Evolutionary conservation across 2,888 invertebrate species (phyloP).

Genomic region (Epistrophella euchroma): DNA sequence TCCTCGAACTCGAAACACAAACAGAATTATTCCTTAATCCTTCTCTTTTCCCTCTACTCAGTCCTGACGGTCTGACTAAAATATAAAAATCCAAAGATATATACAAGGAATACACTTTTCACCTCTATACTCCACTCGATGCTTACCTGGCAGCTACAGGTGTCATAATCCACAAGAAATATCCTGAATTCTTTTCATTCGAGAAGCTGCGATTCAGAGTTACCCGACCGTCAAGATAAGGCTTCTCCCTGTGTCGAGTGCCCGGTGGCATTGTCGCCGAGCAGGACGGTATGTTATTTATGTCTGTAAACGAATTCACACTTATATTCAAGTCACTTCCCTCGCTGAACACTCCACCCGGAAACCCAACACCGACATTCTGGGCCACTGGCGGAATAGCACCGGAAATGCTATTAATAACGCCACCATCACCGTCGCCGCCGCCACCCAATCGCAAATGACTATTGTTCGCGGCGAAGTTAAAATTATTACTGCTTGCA

Average conservation of each 20-base stretch:
- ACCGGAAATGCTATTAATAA: constrained; percentile 82
- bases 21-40: constrained; percentile 74
- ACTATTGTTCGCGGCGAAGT: constrained; percentile 77
- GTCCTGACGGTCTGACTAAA: neutral
- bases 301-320: constrained; percentile 78
- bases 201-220: constrained; percentile 56
- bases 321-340: constrained; percentile 79
- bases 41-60: neutral
- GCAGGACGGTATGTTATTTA: constrained; percentile 77
- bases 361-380: constrained; percentile 65
- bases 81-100: constrained; percentile 68
- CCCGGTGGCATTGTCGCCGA: constrained; percentile 38
- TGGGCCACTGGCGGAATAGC: constrained; percentile 78
- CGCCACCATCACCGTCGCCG: constrained; percentile 57
- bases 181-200: constrained; percentile 77
- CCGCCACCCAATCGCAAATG: constrained; percentile 80
- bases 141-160: constrained; percentile 84
- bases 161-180: constrained; percentile 83
- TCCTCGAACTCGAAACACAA: constrained; percentile 58
- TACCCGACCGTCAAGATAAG: constrained; percentile 26
- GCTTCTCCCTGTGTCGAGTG: constrained; percentile 38
- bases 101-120: constrained; percentile 76
- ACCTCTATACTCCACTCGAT: constrained; percentile 28
- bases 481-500: constrained; percentile 72
- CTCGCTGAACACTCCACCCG: constrained; percentile 58